Conservation (phyloP, 2,113 vertebrate species). For the Ranitomeya imitator region DNA sequence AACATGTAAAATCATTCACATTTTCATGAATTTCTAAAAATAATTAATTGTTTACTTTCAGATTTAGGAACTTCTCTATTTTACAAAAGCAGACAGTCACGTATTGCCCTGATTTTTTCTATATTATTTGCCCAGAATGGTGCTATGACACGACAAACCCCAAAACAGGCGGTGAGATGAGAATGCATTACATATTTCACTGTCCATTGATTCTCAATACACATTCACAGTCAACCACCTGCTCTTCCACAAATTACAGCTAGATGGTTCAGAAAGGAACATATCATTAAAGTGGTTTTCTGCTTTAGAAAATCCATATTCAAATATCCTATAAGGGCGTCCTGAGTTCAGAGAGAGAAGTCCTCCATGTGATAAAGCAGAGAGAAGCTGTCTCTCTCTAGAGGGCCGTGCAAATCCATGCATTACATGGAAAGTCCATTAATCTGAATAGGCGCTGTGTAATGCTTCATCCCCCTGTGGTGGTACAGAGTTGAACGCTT, state of each 20-base stretch:
- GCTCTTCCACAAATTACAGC: not conserved
- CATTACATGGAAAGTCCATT: not conserved
- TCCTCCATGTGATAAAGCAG: not conserved
- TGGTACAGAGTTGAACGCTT: not conserved
- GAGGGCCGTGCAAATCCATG: not conserved
- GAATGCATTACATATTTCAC: not conserved
- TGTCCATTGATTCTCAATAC: slow-evolving; percentile 9
- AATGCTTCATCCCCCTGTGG: not conserved
- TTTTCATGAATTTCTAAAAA: not conserved
- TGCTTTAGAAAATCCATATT: not conserved
- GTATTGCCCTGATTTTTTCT: not conserved
- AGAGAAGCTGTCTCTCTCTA: not conserved
- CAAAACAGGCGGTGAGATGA: not conserved
- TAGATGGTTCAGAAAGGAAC: not conserved
- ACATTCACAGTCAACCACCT: not conserved
- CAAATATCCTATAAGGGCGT: not conserved
- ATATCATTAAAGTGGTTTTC: not conserved
- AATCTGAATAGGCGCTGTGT: not conserved
- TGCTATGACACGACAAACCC: not conserved
- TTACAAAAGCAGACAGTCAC: not conserved
- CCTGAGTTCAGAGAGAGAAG: not conserved
- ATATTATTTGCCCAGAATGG: not conserved
- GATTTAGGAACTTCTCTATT: not conserved
- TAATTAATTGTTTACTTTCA: not conserved
- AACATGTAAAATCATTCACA: not conserved